Percentiles rank a stretch among this genome's conserved stretches.
Conservation (phyloP, 2,888 invertebrate species). For the Neria commutata region DNA sequence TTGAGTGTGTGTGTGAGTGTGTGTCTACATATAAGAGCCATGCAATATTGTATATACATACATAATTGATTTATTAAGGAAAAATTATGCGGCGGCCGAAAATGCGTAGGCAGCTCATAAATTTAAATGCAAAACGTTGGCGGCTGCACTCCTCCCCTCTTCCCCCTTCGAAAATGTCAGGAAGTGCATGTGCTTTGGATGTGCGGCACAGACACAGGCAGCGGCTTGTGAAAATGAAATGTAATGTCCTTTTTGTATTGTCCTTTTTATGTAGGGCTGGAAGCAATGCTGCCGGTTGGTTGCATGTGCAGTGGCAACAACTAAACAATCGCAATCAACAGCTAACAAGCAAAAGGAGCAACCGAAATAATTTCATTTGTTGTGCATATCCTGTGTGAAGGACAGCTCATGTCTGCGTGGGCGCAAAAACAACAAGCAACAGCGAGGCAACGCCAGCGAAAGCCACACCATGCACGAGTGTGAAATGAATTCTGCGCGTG, state of each 20-base stretch:
- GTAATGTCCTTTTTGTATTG: too few species aligned
- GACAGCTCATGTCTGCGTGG: neutral
- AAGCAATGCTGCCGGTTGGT: neutral
- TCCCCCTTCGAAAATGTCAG: too few species aligned
- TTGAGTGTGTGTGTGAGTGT: too few species aligned
- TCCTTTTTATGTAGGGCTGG: constrained; percentile 1
- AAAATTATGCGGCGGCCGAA: constrained; percentile 46
- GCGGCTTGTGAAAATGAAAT: too few species aligned
- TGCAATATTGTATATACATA: too few species aligned
- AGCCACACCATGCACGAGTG: neutral
- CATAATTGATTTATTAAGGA: too few species aligned
- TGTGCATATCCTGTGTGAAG: neutral
- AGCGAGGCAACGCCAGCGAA: constrained; percentile 21
- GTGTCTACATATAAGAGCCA: too few species aligned
- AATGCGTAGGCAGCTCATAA: too few species aligned
- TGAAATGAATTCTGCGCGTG: constrained; percentile 25
- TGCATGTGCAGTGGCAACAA: constrained; percentile 1
- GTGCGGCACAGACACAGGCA: neutral
- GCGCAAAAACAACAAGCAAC: neutral
- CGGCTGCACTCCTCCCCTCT: too few species aligned
- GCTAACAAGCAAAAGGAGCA: constrained; percentile 34
- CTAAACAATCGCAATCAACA: constrained; percentile 35
- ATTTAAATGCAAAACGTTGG: too few species aligned
- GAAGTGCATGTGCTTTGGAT: too few species aligned
- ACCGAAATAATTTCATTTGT: constrained; percentile 17